Percentiles rank a stretch among this genome's conserved stretches.
These are phyloP conservation scores for Cydia amplana DNA, from an alignment of 1,140 invertebrate genomes.

Conservation along the genomic window DNA sequence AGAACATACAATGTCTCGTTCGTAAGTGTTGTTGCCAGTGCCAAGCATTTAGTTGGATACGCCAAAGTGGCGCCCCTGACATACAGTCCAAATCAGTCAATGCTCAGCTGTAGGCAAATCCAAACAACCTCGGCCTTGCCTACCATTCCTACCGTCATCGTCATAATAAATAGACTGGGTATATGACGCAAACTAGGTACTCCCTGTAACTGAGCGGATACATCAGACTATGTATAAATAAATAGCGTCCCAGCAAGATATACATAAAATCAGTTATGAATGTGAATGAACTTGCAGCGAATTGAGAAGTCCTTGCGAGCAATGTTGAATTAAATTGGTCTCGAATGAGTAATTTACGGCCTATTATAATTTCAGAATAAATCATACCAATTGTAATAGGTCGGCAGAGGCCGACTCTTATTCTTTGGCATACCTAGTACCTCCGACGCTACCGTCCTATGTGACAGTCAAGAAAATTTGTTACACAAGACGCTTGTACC, in stretches of 20 bases:
- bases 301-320: slow-evolving; percentile 19
- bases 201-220: slow-evolving; percentile 26
- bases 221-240: slow-evolving; percentile 15
- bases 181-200: slow-evolving; percentile 19
- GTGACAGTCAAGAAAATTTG: not conserved
- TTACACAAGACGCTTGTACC: slow-evolving; percentile 8
- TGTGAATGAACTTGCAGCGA: slow-evolving; percentile 32
- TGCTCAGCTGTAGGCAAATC: slow-evolving; percentile 35
- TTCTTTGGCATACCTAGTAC: not conserved
- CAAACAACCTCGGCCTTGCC: slow-evolving; percentile 28
- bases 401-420: not conserved
- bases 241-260: slow-evolving; percentile 21
- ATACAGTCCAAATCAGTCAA: slow-evolving; percentile 38
- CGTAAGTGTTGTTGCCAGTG: slow-evolving; percentile 45
- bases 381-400: not conserved
- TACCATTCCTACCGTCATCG: slow-evolving; percentile 26
- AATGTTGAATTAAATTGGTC: slow-evolving; percentile 2
- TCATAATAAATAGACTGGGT: slow-evolving; percentile 27
- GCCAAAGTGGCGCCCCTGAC: slow-evolving; percentile 51
- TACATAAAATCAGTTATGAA: slow-evolving; percentile 13
- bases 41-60: slow-evolving; percentile 38
- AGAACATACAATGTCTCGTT: slow-evolving; percentile 9
- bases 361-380: slow-evolving; percentile 12
- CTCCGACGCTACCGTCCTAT: not conserved
- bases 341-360: slow-evolving; percentile 9